Evolutionary conservation across 1,140 invertebrate genomes (phyloP).

Genomic region (Lerema accius): DNA sequence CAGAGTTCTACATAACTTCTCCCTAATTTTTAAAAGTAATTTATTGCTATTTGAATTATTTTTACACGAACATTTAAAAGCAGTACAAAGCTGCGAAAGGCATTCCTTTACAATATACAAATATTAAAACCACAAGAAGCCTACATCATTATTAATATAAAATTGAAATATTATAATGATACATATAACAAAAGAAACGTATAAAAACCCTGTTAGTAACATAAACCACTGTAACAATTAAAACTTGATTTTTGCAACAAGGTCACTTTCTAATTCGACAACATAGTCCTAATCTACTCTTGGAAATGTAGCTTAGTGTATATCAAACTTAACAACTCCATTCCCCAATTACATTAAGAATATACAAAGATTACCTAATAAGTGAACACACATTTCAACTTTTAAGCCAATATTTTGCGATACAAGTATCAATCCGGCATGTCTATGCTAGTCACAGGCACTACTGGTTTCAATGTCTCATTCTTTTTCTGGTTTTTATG

Average conservation of each 20-base stretch:
- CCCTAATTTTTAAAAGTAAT: too few relatives aligned
- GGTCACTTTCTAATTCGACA: conserved; percentile 41
- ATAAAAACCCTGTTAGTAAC: conserved; percentile 20
- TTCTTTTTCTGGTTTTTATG: conserved; percentile 87
- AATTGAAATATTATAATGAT: conserved; percentile 5
- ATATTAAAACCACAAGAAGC: conserved; percentile 19
- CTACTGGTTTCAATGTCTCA: conserved; percentile 91
- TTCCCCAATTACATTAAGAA: conserved; percentile 52
- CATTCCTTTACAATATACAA: neutral
- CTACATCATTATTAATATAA: conserved; percentile 4
- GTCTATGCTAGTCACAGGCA: conserved; percentile 94
- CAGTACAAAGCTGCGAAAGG: too few relatives aligned
- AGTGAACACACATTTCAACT: conserved; percentile 60
- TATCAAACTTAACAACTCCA: conserved; percentile 66
- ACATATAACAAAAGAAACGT: conserved; percentile 1
- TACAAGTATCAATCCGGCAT: conserved; percentile 90
- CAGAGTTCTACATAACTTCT: too few relatives aligned
- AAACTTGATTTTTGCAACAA: conserved; percentile 31
- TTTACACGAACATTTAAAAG: too few relatives aligned
- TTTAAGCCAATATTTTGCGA: conserved; percentile 19
- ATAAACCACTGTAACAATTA: conserved; percentile 25
- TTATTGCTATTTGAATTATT: too few relatives aligned
- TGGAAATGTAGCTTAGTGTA: conserved; percentile 46
- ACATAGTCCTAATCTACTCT: conserved; percentile 37
- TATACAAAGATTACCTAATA: conserved; percentile 53